phyloP scores from a whole-genome alignment of 2,113 vertebrate genomes.

The Pseudorhombus dupliciocellatus region DNA sequence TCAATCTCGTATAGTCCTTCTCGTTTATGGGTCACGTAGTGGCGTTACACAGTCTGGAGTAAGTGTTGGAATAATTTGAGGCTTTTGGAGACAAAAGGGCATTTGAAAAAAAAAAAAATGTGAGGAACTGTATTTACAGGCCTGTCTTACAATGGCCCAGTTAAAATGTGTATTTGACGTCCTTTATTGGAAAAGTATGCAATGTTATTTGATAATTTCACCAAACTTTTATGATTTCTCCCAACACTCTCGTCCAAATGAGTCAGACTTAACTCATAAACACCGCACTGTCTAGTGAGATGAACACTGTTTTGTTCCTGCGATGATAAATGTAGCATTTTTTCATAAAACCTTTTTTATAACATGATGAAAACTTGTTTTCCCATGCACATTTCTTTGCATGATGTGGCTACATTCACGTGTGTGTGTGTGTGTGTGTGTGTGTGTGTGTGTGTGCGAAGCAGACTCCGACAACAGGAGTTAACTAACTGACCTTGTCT shows the following conservation, averaged over 20 bases:
- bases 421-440: conserved; percentile 1
- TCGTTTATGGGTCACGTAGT: conserved; percentile 48
- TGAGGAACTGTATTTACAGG: conserved; percentile 14
- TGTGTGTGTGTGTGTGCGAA: conserved; percentile 14
- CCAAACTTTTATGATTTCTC: neutral
- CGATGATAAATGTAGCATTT: conserved; percentile 19
- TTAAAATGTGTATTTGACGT: conserved; percentile 1
- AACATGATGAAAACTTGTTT: conserved; percentile 15
- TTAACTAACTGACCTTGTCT: conserved; percentile 67
- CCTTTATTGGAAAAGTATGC: neutral
- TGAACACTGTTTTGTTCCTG: neutral
- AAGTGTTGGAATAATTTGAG: conserved; percentile 32
- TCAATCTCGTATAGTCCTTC: conserved; percentile 39
- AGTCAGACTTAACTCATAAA: neutral
- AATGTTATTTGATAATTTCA: neutral
- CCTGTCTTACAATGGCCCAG: neutral
- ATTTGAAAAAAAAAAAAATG: neutral
- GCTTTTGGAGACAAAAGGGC: conserved; percentile 30
- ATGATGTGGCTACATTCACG: conserved; percentile 38
- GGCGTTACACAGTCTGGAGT: conserved; percentile 63
- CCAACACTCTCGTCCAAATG: neutral
- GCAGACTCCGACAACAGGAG: conserved; percentile 46
- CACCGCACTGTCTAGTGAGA: conserved; percentile 1
- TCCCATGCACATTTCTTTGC: conserved; percentile 34
- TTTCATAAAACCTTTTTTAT: neutral